These are phyloP conservation scores for Anoplolepis gracilipes DNA, from an alignment of 1,140 invertebrate genomes.

Conservation along the genomic window DNA sequence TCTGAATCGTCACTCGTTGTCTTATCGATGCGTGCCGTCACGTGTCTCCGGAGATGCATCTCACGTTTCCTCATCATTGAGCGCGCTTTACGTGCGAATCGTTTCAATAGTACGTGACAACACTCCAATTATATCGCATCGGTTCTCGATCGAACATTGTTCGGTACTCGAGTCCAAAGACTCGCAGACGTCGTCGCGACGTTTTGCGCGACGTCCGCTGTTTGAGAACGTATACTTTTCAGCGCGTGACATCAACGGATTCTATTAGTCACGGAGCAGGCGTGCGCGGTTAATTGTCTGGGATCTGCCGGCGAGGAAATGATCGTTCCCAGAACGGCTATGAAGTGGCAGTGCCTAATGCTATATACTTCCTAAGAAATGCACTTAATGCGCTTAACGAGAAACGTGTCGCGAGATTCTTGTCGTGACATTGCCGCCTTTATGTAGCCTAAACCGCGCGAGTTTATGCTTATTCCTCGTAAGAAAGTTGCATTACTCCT, in stretches of 20 bases:
- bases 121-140: slow-evolving; percentile 27
- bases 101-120: slow-evolving; percentile 36
- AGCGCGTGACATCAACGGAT: slow-evolving; percentile 69
- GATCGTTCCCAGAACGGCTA: slow-evolving; percentile 48
- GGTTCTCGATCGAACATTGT: neutral
- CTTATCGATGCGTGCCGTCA: slow-evolving; percentile 25
- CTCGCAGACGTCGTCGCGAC: slow-evolving; percentile 2
- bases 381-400: slow-evolving; percentile 67
- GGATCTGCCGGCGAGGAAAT: slow-evolving; percentile 52
- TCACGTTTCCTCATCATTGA: slow-evolving; percentile 40
- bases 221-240: slow-evolving; percentile 46
- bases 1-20: neutral
- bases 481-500: slow-evolving; percentile 28
- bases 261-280: slow-evolving; percentile 67
- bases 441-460: slow-evolving; percentile 27
- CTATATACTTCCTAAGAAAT: slow-evolving; percentile 18
- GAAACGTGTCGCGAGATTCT: slow-evolving; percentile 62
- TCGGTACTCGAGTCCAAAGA: slow-evolving; percentile 38
- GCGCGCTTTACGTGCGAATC: slow-evolving; percentile 17
- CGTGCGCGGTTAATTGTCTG: slow-evolving; percentile 62
- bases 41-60: slow-evolving; percentile 1
- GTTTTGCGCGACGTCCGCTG: slow-evolving; percentile 47
- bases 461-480: slow-evolving; percentile 14
- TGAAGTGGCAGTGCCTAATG: slow-evolving; percentile 32
- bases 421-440: slow-evolving; percentile 42